These are phyloP conservation scores for Diorhabda carinulata DNA, from an alignment of 1,140 invertebrate species.

Conservation along the genomic window DNA sequence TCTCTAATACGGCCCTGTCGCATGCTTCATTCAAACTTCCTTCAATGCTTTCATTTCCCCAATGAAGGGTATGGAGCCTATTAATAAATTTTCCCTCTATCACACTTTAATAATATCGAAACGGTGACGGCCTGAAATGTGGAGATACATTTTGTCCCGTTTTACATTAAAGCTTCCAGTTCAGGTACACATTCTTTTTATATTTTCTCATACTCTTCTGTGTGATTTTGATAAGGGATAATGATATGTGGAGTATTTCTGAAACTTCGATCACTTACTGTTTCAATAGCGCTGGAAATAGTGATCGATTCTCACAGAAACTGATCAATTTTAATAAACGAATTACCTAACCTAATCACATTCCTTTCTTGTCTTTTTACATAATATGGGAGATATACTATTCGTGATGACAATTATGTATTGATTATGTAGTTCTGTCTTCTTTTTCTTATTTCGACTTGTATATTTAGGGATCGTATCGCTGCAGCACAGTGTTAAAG, in stretches of 20 bases:
- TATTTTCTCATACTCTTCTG: not conserved
- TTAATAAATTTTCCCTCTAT: slow-evolving; percentile 1
- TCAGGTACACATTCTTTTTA: not conserved
- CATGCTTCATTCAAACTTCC: not conserved
- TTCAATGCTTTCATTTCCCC: slow-evolving; percentile 2
- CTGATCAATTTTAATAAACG: too few species aligned
- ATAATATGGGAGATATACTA: too few species aligned
- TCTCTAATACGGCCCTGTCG: not conserved
- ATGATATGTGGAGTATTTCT: not conserved
- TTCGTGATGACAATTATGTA: too few species aligned
- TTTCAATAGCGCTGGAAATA: too few species aligned
- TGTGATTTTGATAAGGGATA: not conserved
- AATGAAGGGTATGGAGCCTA: not conserved
- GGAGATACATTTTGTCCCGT: not conserved
- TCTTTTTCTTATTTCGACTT: too few species aligned
- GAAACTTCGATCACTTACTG: not conserved
- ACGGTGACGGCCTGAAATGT: not conserved
- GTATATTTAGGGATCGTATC: too few species aligned
- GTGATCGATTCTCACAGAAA: too few species aligned
- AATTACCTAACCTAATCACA: too few species aligned
- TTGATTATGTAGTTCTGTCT: too few species aligned
- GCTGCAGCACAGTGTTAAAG: too few species aligned
- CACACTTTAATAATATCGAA: not conserved
- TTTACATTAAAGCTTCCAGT: not conserved
- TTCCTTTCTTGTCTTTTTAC: too few species aligned